phyloP scores from a whole-genome alignment of 2,113 vertebrate species.

The Columba janthina region DNA sequence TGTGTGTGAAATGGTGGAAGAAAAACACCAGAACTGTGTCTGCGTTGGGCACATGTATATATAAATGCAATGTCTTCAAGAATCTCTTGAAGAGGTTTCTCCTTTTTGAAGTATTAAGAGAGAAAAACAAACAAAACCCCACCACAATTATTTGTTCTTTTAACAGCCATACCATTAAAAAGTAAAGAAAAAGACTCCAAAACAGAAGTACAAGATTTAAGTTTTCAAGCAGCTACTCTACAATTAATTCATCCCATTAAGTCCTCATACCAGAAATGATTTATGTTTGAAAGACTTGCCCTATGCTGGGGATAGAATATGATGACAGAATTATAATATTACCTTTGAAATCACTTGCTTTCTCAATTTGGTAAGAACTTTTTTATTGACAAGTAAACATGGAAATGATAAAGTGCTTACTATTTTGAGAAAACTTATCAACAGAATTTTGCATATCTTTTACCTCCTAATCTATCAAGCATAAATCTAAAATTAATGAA shows the following conservation, averaged over 20 bases:
- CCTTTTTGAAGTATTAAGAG: neutral
- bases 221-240: neutral
- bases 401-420: neutral
- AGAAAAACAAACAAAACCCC: neutral
- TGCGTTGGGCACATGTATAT: no score
- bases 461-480: neutral
- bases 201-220: neutral
- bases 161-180: neutral
- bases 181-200: neutral
- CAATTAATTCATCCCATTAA: neutral
- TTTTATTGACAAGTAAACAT: neutral
- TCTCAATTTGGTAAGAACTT: neutral
- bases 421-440: conserved; percentile 15
- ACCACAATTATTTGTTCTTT: neutral
- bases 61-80: neutral
- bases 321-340: neutral
- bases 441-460: neutral
- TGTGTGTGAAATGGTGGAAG: neutral
- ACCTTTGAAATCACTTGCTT: conserved; percentile 21
- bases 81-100: neutral
- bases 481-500: conserved; percentile 20
- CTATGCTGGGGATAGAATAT: neutral
- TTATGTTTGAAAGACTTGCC: neutral
- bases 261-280: neutral
- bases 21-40: neutral